phyloP scores from a whole-genome alignment of 2,888 invertebrate genomes.

The Gymnoscelis rufifasciata region DNA sequence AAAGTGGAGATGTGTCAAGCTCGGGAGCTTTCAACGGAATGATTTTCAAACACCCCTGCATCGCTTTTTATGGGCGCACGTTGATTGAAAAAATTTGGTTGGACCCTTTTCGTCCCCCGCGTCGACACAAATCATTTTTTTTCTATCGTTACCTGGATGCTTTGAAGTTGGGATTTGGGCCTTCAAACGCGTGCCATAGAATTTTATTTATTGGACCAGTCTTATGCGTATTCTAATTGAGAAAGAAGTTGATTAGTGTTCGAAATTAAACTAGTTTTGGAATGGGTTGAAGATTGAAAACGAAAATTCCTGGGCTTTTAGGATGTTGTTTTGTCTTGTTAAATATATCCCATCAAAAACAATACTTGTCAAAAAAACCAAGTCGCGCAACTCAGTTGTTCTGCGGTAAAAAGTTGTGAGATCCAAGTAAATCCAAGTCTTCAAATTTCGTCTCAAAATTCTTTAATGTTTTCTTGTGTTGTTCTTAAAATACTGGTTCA shows the following conservation, averaged over 20 bases:
- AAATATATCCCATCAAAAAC: too few relatives aligned
- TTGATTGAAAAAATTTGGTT: conserved; percentile 64
- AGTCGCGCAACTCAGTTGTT: too few relatives aligned
- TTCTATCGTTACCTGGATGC: conserved; percentile 61
- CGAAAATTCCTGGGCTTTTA: not conserved
- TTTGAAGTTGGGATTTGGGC: conserved; percentile 40
- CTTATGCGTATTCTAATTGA: conserved; percentile 17
- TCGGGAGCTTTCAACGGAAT: conserved; percentile 57
- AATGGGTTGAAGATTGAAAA: not conserved
- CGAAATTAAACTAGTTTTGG: not conserved
- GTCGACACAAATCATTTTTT: conserved; percentile 53
- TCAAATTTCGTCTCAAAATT: too few relatives aligned
- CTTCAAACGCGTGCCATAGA: conserved; percentile 68
- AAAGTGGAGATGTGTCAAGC: conserved; percentile 42
- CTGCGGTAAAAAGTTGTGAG: too few relatives aligned
- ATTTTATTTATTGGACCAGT: conserved; percentile 48
- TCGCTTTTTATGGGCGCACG: conserved; percentile 60
- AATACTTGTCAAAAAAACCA: too few relatives aligned
- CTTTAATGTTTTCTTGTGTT: too few relatives aligned
- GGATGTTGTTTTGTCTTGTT: too few relatives aligned
- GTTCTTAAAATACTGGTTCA: too few relatives aligned
- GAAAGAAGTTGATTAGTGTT: not conserved
- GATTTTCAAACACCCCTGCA: conserved; percentile 46
- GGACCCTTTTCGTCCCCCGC: conserved; percentile 59
- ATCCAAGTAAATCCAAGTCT: too few relatives aligned